Base-by-base conservation (phyloP, 1,140 invertebrate species). In the Drosophila setifemur region DNA sequence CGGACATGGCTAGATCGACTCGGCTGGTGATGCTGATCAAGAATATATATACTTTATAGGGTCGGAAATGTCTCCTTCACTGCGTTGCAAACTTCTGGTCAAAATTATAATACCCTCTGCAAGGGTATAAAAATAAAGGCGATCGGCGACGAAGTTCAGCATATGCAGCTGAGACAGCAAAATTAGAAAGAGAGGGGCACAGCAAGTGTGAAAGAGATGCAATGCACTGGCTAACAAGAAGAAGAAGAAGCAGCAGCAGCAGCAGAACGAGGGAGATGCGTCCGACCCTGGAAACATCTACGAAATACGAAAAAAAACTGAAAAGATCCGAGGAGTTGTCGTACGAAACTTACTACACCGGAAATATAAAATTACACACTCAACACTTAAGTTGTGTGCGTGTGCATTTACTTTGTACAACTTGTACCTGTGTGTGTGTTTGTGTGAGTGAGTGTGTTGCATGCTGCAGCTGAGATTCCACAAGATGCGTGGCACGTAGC, bases 301-400 rank as follows among this genome's bases (percentile, higher is more conserved):
- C 14, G 33, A 50, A 19, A 49, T n/a, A 53, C 6, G 19, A 37
- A 49, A 25, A 19, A 25, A 7, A n/a, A 60, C n/a, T n/a, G n/a
- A 26, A 60, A 57, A 57, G 50, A 61, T 19, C 49, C 54, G 49
- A 49, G 44, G 52, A 74, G 73, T 82, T 83, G 78, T 83, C 79
- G 79, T 83, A 83, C 72, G 58, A 83, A 85, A 85, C 79, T 78
- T 85, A 85, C 79, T 85, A 85, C 79, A 86, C 79, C 79, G 79
- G 81, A 85, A 85, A 85, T 85, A 85, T 85, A 85, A 85, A 85
- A 85, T 85, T 85, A 85, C 81, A 85, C 81, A 85, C 81, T 86
- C 81, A 85, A 85, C 81, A 85, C 81, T 85, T 85, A 79, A 85
- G 86, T 79, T 73, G 75, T 78, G 53, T 70, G 26, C 42, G 71